Evolutionary conservation across 2,113 vertebrate genomes (phyloP).

Genomic region (Otus sunia): DNA sequence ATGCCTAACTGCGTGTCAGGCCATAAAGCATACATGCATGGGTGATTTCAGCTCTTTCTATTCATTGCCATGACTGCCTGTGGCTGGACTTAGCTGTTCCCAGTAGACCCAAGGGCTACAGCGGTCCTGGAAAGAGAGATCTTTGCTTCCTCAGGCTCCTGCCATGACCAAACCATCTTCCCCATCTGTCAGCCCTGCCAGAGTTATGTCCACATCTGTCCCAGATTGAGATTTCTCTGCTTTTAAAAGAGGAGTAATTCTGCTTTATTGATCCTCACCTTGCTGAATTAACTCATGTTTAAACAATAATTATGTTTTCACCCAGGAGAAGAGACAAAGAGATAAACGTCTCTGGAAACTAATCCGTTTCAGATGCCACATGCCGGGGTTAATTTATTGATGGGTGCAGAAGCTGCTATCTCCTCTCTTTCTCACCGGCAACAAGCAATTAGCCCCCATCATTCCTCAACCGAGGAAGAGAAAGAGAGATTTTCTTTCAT

Average conservation of each 20-base stretch:
- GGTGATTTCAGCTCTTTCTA: background rate
- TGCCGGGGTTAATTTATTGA: conserved; percentile 50
- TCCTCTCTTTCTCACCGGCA: conserved; percentile 6
- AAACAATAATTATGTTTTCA: conserved; percentile 71
- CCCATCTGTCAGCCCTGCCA: background rate
- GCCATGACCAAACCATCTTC: background rate
- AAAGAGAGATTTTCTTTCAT: conserved; percentile 18
- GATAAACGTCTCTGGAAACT: conserved; percentile 58
- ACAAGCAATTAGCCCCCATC: conserved; percentile 61
- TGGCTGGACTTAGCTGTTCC: background rate
- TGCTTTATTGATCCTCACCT: conserved; percentile 61
- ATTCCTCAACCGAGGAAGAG: conserved; percentile 22
- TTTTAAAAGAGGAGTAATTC: conserved; percentile 52
- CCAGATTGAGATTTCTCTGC: conserved; percentile 27
- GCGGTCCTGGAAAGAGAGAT: background rate
- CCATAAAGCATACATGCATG: accelerated
- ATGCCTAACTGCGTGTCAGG: background rate
- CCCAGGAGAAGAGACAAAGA: conserved; percentile 43
- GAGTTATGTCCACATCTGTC: background rate
- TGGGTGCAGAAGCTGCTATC: background rate
- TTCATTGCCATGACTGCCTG: background rate
- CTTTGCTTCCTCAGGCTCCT: background rate
- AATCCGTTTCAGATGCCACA: conserved; percentile 37
- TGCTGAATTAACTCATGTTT: conserved; percentile 69
- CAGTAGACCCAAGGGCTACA: background rate